These are phyloP conservation scores for Cydia strobilella DNA, from an alignment of 1,140 invertebrate genomes.

Conservation along the genomic window DNA sequence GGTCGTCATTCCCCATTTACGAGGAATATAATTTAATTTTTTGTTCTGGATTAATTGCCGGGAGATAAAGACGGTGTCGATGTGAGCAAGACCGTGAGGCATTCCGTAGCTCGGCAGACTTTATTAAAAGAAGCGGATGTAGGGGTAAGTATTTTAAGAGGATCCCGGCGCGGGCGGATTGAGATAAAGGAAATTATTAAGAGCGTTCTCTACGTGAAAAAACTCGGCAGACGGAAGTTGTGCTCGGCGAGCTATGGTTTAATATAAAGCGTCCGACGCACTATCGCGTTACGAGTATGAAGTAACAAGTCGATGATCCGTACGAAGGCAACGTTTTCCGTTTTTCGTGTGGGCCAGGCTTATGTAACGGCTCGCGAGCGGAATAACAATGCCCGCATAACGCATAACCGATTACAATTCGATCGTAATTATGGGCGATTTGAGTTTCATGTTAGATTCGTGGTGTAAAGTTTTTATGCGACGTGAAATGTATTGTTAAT, in stretches of 20 bases:
- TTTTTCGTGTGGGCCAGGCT: slow-evolving; percentile 56
- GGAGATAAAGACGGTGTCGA: slow-evolving; percentile 72
- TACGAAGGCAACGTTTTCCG: slow-evolving; percentile 58
- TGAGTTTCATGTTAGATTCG: slow-evolving; percentile 44
- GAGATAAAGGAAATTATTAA: slow-evolving; percentile 80
- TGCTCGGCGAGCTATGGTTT: slow-evolving; percentile 49
- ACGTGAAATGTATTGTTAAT: slow-evolving; percentile 58
- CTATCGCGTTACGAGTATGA: slow-evolving; percentile 63
- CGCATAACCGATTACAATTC: slow-evolving; percentile 61
- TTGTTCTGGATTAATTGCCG: slow-evolving; percentile 70
- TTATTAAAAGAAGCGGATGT: slow-evolving; percentile 80
- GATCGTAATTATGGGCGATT: slow-evolving; percentile 56
- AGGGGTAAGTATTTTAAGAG: slow-evolving; percentile 79
- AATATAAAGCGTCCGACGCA: slow-evolving; percentile 47
- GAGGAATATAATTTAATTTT: slow-evolving; percentile 67
- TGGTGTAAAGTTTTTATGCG: slow-evolving; percentile 49
- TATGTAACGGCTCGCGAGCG: slow-evolving; percentile 55
- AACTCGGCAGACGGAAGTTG: slow-evolving; percentile 69
- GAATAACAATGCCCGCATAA: slow-evolving; percentile 60
- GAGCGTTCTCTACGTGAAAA: slow-evolving; percentile 64
- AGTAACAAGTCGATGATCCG: slow-evolving; percentile 63
- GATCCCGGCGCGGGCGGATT: slow-evolving; percentile 71
- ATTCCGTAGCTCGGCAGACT: slow-evolving; percentile 75
- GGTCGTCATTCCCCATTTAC: slow-evolving; percentile 58
- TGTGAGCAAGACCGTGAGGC: slow-evolving; percentile 67